Evolutionary conservation across 2,888 invertebrate species (phyloP).

Genomic region (Coleophora deauratella): DNA sequence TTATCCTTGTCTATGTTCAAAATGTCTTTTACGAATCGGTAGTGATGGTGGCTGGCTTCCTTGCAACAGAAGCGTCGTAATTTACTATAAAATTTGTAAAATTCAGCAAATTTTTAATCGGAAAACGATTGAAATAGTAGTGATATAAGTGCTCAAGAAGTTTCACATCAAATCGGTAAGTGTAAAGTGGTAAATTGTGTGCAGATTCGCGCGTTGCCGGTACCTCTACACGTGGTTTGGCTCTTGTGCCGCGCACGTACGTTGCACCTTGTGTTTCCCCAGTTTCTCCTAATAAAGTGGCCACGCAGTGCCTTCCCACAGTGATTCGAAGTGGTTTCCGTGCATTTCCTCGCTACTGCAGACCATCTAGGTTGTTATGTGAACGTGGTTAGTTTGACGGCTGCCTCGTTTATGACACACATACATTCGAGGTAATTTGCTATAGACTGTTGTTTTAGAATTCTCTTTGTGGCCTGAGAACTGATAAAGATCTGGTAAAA

Average conservation of each 20-base stretch:
- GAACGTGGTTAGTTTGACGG: slow-evolving; percentile 68
- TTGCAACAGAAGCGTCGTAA: slow-evolving; percentile 69
- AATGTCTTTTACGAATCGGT: slow-evolving; percentile 73
- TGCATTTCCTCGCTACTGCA: slow-evolving; percentile 32
- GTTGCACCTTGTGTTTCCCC: slow-evolving; percentile 40
- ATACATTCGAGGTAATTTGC: slow-evolving; percentile 44
- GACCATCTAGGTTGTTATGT: slow-evolving; percentile 55
- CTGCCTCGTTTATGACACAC: slow-evolving; percentile 51
- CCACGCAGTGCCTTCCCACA: slow-evolving; percentile 23
- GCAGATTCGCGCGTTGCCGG: slow-evolving; percentile 63
- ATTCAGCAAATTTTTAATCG: slow-evolving; percentile 49
- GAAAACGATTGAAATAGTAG: slow-evolving; percentile 50
- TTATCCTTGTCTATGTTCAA: slow-evolving; percentile 60
- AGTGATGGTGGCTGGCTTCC: slow-evolving; percentile 75
- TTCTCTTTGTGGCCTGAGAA: slow-evolving; percentile 16
- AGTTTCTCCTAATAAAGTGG: slow-evolving; percentile 27
- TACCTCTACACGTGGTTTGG: slow-evolving; percentile 67
- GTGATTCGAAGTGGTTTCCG: slow-evolving; percentile 29
- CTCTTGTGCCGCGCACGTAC: slow-evolving; percentile 48
- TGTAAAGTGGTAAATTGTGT: slow-evolving; percentile 49
- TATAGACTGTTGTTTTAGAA: slow-evolving; percentile 21
- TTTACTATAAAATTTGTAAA: slow-evolving; percentile 58
- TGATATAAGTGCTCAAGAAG: slow-evolving; percentile 68
- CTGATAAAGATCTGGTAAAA: slow-evolving; percentile 7
- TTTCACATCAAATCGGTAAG: slow-evolving; percentile 67